Evolutionary conservation across 2,797 vertebrate species (phyloP).

Genomic region (Caiman crocodilus): DNA sequence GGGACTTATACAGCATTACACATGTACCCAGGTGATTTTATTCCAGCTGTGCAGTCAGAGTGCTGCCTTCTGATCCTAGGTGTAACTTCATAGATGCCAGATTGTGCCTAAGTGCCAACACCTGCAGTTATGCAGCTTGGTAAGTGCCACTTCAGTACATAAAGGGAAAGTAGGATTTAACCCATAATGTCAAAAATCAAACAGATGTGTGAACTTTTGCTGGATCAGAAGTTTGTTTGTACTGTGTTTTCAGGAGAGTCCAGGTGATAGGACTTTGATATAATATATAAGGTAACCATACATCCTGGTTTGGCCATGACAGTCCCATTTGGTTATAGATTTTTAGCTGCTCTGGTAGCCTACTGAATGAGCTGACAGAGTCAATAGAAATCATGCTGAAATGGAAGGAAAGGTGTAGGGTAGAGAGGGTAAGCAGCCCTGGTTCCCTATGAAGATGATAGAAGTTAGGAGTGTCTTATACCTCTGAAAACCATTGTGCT

Average conservation of each 20-base stretch:
- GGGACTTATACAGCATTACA: no score
- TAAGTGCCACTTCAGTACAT: no score
- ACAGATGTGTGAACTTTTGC: background rate
- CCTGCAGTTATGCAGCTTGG: no score
- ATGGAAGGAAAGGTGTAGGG: background rate
- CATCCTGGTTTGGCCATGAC: no score
- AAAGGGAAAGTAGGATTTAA: no score
- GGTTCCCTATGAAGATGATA: background rate
- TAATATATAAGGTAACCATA: no score
- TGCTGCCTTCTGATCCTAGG: no score
- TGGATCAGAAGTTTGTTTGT: background rate
- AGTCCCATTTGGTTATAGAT: background rate
- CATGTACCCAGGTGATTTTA: no score
- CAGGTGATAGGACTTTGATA: background rate
- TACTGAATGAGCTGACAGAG: background rate
- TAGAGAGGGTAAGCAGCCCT: background rate
- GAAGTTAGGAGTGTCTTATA: background rate
- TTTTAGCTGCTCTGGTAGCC: background rate
- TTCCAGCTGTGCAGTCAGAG: no score
- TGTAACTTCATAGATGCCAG: no score
- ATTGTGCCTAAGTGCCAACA: no score
- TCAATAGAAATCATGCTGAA: background rate
- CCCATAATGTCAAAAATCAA: background rate
- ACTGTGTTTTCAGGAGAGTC: background rate
- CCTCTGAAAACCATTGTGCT: background rate